Base-by-base conservation (phyloP, 2,888 invertebrate genomes). In the Adineta ricciae region DNA sequence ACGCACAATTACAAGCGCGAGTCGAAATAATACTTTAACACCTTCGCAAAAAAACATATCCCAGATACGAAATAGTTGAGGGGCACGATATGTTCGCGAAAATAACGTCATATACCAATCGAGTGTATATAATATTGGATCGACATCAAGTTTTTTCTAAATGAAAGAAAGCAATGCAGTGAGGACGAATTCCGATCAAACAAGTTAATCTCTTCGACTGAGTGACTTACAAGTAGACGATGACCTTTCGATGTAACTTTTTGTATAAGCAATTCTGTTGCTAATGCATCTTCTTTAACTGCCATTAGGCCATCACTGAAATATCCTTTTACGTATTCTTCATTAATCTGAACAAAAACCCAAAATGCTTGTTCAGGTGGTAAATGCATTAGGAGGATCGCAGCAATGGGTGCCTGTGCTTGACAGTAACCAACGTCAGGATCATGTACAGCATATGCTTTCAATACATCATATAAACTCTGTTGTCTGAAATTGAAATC, bases 351-450 rank as follows among this genome's bases (percentile, higher is more conserved):
- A 86, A 97, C 96, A 87, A 98, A 94, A 89, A 96, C 97, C 96
- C 97, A 98, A 92, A 98, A 98, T 46, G 98, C 97, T 91, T 97
- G 95, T 88, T 96, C 95, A 0, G 96, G 94, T 0, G 98, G 97
- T 96, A 98, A 96, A 91, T 98, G 97, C 97, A 98, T 97, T 85
- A 98, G 92, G 5, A 98, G 93, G 90, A 97, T 96, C 27, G 97
- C 97, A 0, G 97, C 98, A 54, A 98, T 94, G 14, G 98, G 98
- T 86, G 97, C 98, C 91, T 97, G 97, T 83, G 96, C 98, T 91
- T 98, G 97, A 91, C 97, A 97, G 91, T 97, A 97, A 0, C 97
- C 97, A 87, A 96, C 96, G 89, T 94, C 94, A 2, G 96, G 95
- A 90, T 96, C 96, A 89, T 96, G 93, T 88, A 97, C 94, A 1